Evolutionary conservation across 2,113 vertebrate genomes (phyloP), one percentile per base, ranked within the genome.

Genomic region (Verasper variegatus): DNA sequence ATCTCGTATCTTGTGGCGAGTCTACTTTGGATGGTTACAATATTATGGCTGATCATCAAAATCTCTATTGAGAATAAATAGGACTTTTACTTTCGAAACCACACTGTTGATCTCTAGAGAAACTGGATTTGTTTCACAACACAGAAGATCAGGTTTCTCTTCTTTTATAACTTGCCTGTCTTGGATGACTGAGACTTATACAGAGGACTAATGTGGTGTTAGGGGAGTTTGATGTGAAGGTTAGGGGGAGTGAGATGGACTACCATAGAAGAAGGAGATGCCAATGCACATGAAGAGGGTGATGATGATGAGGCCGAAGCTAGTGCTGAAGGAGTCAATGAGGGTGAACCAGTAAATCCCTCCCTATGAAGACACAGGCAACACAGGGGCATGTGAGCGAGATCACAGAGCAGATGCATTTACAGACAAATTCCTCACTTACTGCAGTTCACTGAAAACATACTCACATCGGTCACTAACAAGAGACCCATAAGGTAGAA

Each of bases 341-440:
- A 96, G 94, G 45, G 95, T 96, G 89, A 96, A 95, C 95, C 95
- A 96, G 91, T 95, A 95, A 86, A 96, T 95, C n/a, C 95, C 95
- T 70, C 95, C 95, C 95, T 96, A 88, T 67, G 70, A 76, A 81
- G 51, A 90, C 71, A 91, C 61, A 84, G 14, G 74, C 47, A 47
- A 14, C 20, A n/a, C 15, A 49, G 40, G 40, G 27, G 10, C 47
- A 80, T 71, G 21, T 80, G 65, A 80, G 62, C 49, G 5, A 67
- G 27, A 68, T 57, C 37, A 61, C 17, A 82, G 27, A 65, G 15
- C 66, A 20, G 12, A 75, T 3, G 37, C 37, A 67, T 49, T 17
- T 49, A 4, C 45, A 18, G 45, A 51, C 47, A 51, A 54, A 54
- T 17, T 49, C 9, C 12, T 64, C 20, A 17, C 11, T 9, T 10